A percentile compares a stretch with the other conserved stretches of the same genome.
Conservation (phyloP, 2,797 vertebrate species). For the Parotocinclus haroldoi region DNA sequence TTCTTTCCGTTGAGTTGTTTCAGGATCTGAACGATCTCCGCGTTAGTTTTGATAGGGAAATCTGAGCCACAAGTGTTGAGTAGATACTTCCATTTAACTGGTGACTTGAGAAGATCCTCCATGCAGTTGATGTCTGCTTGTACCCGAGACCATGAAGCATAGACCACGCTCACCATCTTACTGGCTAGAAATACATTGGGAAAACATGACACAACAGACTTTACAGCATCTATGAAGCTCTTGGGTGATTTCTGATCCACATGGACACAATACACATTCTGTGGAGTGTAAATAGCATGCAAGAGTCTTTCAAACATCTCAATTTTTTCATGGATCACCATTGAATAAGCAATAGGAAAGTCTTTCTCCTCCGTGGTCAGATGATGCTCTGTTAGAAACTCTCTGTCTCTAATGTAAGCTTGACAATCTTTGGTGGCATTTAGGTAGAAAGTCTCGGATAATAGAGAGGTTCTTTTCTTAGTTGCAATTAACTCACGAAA, state of each 20-base stretch:
- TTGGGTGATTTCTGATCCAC: conserved; percentile 74
- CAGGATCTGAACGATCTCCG: conserved; percentile 73
- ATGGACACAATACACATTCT: conserved; percentile 84
- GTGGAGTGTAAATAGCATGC: conserved; percentile 75
- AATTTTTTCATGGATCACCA: conserved; percentile 82
- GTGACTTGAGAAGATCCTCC: conserved; percentile 72
- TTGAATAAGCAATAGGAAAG: conserved; percentile 83
- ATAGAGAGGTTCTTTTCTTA: conserved; percentile 37
- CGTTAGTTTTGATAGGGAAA: conserved; percentile 84
- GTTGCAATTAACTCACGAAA: conserved; percentile 58
- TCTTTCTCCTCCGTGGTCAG: conserved; percentile 72
- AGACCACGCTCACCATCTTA: conserved; percentile 71
- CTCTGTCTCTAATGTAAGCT: conserved; percentile 59
- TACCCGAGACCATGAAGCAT: conserved; percentile 81
- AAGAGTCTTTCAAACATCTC: conserved; percentile 85
- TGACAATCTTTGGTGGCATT: conserved; percentile 72
- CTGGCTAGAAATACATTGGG: conserved; percentile 79
- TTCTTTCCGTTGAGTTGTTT: conserved; percentile 74
- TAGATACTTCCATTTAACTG: conserved; percentile 77
- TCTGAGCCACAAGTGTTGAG: conserved; percentile 84
- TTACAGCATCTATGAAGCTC: conserved; percentile 65
- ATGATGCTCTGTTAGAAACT: conserved; percentile 63
- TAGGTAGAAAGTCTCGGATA: conserved; percentile 67
- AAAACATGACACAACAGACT: conserved; percentile 73
- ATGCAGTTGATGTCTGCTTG: conserved; percentile 87